These are phyloP conservation scores for Acrocephalus scirpaceus DNA, from an alignment of 2,797 vertebrate species.

Conservation along the genomic window DNA sequence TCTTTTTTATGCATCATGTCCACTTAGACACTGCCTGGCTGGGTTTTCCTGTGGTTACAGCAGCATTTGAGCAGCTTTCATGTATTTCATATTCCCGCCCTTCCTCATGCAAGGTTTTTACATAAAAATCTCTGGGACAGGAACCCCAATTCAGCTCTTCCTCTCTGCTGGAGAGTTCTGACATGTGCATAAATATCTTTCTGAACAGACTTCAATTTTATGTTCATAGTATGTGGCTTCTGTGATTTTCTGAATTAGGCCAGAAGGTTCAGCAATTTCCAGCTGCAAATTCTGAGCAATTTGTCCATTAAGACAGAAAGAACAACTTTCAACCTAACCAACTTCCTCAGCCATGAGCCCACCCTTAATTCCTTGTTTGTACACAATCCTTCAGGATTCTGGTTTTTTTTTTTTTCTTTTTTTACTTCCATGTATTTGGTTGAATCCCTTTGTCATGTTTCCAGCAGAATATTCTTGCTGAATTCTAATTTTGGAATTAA, in stretches of 20 bases:
- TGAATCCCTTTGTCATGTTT: not conserved
- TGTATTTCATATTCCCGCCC: not conserved
- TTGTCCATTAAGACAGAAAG: not conserved
- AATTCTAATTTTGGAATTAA: not conserved
- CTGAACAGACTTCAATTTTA: not conserved
- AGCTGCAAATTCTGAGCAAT: not conserved
- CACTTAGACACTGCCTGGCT: fast-evolving
- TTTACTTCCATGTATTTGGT: not conserved
- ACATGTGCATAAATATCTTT: fast-evolving
- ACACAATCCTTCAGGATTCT: not conserved
- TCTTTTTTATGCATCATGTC: not conserved
- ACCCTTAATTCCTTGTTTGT: not conserved
- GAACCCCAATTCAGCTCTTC: fast-evolving
- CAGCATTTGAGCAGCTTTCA: not conserved
- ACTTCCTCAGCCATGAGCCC: not conserved
- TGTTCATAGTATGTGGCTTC: not conserved
- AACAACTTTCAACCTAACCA: not conserved
- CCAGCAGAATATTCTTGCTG: not conserved
- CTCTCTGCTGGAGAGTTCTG: not conserved
- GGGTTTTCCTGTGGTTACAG: not conserved
- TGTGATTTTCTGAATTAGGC: not conserved
- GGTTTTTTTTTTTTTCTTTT: not conserved
- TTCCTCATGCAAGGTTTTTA: not conserved
- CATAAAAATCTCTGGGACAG: not conserved
- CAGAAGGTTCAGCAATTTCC: not conserved